Evolutionary conservation across 2,888 invertebrate species (phyloP).

Genomic region (Neoitamus cyanurus): DNA sequence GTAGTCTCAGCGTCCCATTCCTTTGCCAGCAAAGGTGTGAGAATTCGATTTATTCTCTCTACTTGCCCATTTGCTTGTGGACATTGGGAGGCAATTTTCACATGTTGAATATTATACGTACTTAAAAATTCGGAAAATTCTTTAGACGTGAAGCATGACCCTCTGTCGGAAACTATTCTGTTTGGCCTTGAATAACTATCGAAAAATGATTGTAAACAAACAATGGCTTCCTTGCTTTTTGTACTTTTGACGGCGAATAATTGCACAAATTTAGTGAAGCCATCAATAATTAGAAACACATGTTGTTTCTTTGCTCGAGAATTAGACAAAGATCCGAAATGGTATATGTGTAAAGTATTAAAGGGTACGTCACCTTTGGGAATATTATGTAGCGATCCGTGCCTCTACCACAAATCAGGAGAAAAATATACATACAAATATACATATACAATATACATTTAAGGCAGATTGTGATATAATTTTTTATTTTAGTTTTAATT

Average conservation of each 20-base stretch:
- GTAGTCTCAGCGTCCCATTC: neutral
- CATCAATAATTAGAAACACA: too few species aligned
- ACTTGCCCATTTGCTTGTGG: slow-evolving; percentile 46
- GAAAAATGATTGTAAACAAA: slow-evolving; percentile 53
- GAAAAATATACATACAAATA: slow-evolving; percentile 3
- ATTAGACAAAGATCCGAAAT: slow-evolving; percentile 58
- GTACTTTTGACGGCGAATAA: slow-evolving; percentile 58
- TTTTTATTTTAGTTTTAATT: slow-evolving; percentile 57
- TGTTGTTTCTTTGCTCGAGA: slow-evolving; percentile 57
- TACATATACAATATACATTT: slow-evolving; percentile 20
- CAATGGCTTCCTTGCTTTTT: slow-evolving; percentile 56
- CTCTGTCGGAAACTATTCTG: too few species aligned
- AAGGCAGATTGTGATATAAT: slow-evolving; percentile 31
- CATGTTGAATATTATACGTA: slow-evolving; percentile 36
- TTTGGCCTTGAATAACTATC: slow-evolving; percentile 53
- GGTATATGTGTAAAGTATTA: slow-evolving; percentile 47
- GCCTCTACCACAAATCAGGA: slow-evolving; percentile 52
- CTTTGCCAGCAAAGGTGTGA: slow-evolving; percentile 46
- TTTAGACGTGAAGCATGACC: slow-evolving; percentile 55
- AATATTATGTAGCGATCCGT: slow-evolving; percentile 56
- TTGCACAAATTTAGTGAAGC: too few species aligned
- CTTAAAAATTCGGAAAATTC: slow-evolving; percentile 26
- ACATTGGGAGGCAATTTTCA: slow-evolving; percentile 40
- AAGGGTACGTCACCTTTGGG: slow-evolving; percentile 56
- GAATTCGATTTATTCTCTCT: slow-evolving; percentile 23